Conservation (phyloP, 2,797 vertebrate genomes). For the Oreochromis mossambicus region DNA sequence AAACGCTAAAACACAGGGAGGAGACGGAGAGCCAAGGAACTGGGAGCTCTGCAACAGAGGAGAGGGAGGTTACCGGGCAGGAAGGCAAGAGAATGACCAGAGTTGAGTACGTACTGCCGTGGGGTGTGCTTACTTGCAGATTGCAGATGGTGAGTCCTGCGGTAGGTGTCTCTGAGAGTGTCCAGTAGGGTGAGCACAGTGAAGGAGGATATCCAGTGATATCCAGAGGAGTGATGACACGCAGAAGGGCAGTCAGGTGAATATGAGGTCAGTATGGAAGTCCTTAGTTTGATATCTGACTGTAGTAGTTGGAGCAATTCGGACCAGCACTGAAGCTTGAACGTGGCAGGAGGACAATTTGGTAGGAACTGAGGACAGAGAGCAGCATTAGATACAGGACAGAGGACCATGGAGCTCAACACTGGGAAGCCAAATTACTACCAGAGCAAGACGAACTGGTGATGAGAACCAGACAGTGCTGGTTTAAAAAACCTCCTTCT, state of each 20-base stretch:
- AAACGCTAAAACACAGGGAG: not conserved
- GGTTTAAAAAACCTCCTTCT: not conserved
- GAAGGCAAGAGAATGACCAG: not conserved
- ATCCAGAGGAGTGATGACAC: not conserved
- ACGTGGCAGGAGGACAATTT: not conserved
- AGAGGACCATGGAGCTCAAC: not conserved
- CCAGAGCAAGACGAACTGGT: accelerated
- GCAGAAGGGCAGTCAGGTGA: not conserved
- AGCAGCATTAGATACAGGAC: accelerated
- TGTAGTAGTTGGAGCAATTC: not conserved
- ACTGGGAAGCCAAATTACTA: not conserved
- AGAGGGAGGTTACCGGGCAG: not conserved
- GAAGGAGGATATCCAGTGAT: not conserved
- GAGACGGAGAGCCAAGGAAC: not conserved
- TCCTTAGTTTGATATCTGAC: not conserved
- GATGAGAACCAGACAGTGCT: not conserved
- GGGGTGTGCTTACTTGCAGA: accelerated
- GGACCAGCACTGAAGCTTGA: not conserved
- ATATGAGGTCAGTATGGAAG: not conserved
- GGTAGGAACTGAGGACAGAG: not conserved
- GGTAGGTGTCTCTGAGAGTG: not conserved
- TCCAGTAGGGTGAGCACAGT: not conserved
- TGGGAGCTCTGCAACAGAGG: not conserved
- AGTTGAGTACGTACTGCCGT: accelerated
- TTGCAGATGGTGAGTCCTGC: not conserved